Evolutionary conservation across 53 echinoderm and acorn worm genomes (phyloP).

Genomic region (Mesocentrotus franciscanus): DNA sequence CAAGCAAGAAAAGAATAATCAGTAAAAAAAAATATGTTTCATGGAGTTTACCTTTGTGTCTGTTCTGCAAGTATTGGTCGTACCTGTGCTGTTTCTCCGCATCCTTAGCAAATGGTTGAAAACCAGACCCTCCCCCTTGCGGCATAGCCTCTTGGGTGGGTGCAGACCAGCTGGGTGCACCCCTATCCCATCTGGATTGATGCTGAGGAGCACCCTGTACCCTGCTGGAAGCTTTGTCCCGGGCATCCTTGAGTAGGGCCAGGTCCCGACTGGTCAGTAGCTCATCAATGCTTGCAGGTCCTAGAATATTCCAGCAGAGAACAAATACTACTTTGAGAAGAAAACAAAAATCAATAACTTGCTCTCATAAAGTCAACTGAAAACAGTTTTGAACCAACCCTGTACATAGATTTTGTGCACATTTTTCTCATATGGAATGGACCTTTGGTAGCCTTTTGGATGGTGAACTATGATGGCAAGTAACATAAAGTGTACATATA

Average conservation of each 20-base stretch:
- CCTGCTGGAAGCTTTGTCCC: slow-evolving; percentile 10
- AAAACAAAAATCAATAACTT: too few species aligned
- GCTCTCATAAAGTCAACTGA: too few species aligned
- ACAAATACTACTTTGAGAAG: not conserved
- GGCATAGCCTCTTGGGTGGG: slow-evolving; percentile 12
- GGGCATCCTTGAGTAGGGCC: slow-evolving; percentile 60
- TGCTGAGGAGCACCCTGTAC: not conserved
- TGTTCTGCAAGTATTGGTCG: slow-evolving; percentile 70
- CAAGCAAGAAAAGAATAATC: too few species aligned
- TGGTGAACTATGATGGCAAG: too few species aligned
- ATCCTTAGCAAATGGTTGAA: slow-evolving; percentile 79
- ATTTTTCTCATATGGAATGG: too few species aligned
- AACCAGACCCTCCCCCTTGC: slow-evolving; percentile 49
- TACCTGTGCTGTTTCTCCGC: slow-evolving; percentile 82
- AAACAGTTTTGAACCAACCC: too few species aligned
- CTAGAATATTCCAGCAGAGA: slow-evolving; percentile 36
- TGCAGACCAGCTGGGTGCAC: slow-evolving; percentile 27
- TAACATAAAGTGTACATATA: too few species aligned
- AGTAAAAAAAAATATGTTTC: not conserved
- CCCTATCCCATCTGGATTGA: slow-evolving; percentile 32
- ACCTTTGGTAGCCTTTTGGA: too few species aligned
- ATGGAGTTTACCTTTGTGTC: slow-evolving; percentile 29
- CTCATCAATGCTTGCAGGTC: slow-evolving; percentile 72
- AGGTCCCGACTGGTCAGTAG: slow-evolving; percentile 73
- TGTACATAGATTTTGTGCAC: too few species aligned